A percentile compares a stretch with the other conserved stretches of the same genome.
Evolutionary conservation across 2,888 invertebrate species (phyloP).

Genomic region (Lepas anatifera): DNA sequence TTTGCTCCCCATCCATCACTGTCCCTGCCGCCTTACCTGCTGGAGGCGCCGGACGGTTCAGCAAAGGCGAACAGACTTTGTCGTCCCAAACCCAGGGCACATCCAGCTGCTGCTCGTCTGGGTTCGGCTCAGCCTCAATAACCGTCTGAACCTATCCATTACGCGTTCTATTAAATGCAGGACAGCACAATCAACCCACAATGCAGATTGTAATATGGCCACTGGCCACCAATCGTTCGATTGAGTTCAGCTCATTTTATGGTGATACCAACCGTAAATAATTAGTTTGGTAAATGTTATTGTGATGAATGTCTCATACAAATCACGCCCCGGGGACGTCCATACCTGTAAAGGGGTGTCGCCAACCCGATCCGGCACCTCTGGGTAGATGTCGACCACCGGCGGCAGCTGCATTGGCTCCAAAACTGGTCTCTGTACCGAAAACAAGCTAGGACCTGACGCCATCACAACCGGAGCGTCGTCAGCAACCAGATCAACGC

Average conservation of each 20-base stretch:
- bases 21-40: too few species aligned
- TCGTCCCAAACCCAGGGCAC: constrained; percentile 10
- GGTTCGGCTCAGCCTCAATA: not conserved
- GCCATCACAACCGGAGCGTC: not conserved
- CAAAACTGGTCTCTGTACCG: not conserved
- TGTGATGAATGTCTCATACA: too few species aligned
- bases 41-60: not conserved
- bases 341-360: not conserved
- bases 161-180: too few species aligned
- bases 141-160: too few species aligned
- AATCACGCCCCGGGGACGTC: too few species aligned
- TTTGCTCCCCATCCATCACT: too few species aligned
- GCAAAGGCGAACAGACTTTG: not conserved
- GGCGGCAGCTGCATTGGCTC: constrained; percentile 5
- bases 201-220: too few species aligned
- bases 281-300: too few species aligned
- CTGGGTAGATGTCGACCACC: not conserved
- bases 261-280: too few species aligned
- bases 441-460: not conserved
- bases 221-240: too few species aligned
- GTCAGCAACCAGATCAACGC: not conserved
- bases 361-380: constrained; percentile 1
- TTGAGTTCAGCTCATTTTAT: too few species aligned
- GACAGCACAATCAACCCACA: too few species aligned
- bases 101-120: not conserved